Percentiles rank a stretch among this genome's conserved stretches.
Conservation (phyloP, 2,888 invertebrate species). For the Heterodera filipjevi region DNA sequence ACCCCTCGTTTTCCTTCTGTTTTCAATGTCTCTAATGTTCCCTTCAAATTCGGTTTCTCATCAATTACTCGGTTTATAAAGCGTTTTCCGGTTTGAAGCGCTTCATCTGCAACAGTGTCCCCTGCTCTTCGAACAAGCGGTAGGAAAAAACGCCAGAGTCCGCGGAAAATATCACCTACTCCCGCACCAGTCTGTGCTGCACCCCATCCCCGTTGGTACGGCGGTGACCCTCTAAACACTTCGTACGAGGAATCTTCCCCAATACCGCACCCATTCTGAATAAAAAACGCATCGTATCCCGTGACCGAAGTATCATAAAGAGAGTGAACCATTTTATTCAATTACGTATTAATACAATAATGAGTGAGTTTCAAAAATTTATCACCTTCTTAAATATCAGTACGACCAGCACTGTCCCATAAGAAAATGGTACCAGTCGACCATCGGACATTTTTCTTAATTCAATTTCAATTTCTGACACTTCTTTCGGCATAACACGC, state of each 20-base stretch:
- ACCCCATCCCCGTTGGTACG: not conserved
- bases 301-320: constrained; percentile 24
- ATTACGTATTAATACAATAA: not conserved
- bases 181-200: not conserved
- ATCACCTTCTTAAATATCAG: constrained; percentile 6
- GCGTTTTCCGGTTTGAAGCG: constrained; percentile 4
- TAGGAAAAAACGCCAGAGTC: not conserved
- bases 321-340: constrained; percentile 10
- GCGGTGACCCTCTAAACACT: not conserved
- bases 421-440: not conserved
- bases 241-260: not conserved
- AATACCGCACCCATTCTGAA: not conserved
- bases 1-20: not conserved
- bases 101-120: not conserved
- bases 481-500: constrained; percentile 14
- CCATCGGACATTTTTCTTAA: not conserved
- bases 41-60: not conserved
- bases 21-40: not conserved
- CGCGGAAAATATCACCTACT: not conserved
- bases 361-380: constrained; percentile 6
- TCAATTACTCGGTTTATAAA: not conserved
- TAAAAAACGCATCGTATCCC: constrained; percentile 5
- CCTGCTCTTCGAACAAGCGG: not conserved
- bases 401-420: not conserved
- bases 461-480: constrained; percentile 21